phyloP scores from a whole-genome alignment of 2,797 vertebrate genomes.

The Anas georgica region DNA sequence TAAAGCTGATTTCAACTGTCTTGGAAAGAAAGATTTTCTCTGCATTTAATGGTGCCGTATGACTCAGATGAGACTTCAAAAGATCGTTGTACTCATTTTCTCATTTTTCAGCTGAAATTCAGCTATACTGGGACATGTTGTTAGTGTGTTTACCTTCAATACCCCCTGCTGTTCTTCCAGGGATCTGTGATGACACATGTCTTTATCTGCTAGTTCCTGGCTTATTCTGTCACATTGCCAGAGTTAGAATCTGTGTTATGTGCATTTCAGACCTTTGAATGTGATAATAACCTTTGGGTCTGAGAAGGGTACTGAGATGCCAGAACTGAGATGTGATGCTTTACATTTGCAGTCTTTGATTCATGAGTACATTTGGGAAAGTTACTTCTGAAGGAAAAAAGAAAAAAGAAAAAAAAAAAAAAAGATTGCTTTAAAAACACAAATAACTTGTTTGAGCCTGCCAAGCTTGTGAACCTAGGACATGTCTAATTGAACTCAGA shows the following conservation, averaged over 20 bases:
- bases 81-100: not conserved
- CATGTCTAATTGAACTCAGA: not conserved
- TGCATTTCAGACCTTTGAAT: not conserved
- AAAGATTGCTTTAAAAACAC: not conserved
- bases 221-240: not conserved
- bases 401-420: not conserved
- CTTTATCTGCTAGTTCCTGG: not conserved
- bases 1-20: not conserved
- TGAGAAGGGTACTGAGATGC: not conserved
- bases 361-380: not conserved
- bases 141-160: not conserved
- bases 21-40: not conserved
- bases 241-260: not conserved
- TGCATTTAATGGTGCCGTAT: not conserved
- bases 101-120: conserved; percentile 19
- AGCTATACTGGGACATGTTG: not conserved
- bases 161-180: not conserved
- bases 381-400: not conserved
- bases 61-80: not conserved
- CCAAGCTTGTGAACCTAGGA: not conserved
- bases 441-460: not conserved
- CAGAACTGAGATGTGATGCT: not conserved
- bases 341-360: not conserved
- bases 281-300: not conserved
- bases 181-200: not conserved